A percentile compares a stretch with the other conserved stretches of the same genome.
These are phyloP conservation scores for Amphiprion percula DNA, from an alignment of 2,113 vertebrate genomes.

Conservation along the genomic window DNA sequence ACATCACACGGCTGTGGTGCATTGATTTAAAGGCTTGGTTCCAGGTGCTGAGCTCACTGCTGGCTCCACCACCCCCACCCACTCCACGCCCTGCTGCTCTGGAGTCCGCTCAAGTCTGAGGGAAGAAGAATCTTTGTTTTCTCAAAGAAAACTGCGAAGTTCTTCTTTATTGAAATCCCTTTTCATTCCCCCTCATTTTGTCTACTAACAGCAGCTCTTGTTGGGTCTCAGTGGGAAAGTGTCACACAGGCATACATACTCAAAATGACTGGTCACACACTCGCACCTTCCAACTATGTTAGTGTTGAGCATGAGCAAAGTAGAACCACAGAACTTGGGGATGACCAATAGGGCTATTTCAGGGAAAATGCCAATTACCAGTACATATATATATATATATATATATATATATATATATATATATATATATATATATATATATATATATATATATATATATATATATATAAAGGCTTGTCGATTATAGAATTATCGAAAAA, in stretches of 20 bases:
- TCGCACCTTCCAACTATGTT: conserved; percentile 37
- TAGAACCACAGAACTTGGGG: conserved; percentile 12
- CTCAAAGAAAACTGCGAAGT: conserved; percentile 1
- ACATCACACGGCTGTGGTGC: conserved; percentile 59
- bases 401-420: too few relatives aligned
- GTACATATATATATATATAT: too few relatives aligned
- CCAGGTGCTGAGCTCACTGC: conserved; percentile 40
- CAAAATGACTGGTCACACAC: conserved; percentile 45
- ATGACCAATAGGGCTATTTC: too few relatives aligned
- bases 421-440: too few relatives aligned
- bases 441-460: too few relatives aligned
- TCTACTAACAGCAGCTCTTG: conserved; percentile 70
- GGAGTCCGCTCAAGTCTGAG: conserved; percentile 24
- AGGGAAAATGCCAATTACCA: too few relatives aligned
- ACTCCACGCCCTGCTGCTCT: conserved; percentile 4
- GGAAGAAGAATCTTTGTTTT: conserved; percentile 29
- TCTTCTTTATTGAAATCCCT: neutral
- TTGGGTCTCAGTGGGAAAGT: conserved; percentile 60
- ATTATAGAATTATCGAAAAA: too few relatives aligned
- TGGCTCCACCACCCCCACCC: neutral
- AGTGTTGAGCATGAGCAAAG: conserved; percentile 20
- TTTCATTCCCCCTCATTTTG: conserved; percentile 2
- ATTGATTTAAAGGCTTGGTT: conserved; percentile 63
- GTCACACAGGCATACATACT: conserved; percentile 63
- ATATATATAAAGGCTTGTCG: too few relatives aligned